Evolutionary conservation across 2,113 vertebrate species (phyloP).

Genomic region (Macquaria ambigua): DNA sequence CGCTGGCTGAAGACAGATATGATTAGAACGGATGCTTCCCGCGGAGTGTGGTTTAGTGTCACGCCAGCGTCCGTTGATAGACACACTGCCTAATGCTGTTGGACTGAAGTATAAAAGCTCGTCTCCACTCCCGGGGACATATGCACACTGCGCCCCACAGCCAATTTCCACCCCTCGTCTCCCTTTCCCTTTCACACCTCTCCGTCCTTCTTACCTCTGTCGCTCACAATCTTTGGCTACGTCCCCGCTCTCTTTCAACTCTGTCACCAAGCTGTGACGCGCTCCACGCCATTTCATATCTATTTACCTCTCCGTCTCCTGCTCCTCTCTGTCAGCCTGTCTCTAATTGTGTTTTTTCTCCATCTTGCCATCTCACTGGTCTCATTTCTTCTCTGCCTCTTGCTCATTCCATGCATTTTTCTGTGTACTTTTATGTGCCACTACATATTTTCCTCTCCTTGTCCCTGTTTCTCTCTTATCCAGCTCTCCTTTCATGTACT

Average conservation of each 20-base stretch:
- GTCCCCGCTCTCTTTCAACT: slow-evolving; percentile 55
- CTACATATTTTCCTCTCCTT: slow-evolving; percentile 47
- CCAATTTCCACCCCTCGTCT: slow-evolving; percentile 67
- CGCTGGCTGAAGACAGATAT: slow-evolving; percentile 50
- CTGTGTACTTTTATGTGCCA: slow-evolving; percentile 31
- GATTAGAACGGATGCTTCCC: slow-evolving; percentile 75
- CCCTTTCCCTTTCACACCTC: slow-evolving; percentile 53
- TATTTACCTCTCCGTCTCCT: slow-evolving; percentile 50
- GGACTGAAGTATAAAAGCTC: slow-evolving; percentile 71
- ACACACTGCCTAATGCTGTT: slow-evolving; percentile 75
- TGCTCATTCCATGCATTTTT: slow-evolving; percentile 47
- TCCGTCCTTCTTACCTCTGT: slow-evolving; percentile 56
- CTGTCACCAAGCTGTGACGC: slow-evolving; percentile 55
- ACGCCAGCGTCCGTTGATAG: slow-evolving; percentile 66
- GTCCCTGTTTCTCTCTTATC: slow-evolving; percentile 38
- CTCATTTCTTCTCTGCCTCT: slow-evolving; percentile 39
- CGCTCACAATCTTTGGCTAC: slow-evolving; percentile 59
- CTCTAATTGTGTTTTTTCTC: slow-evolving; percentile 65
- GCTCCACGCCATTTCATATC: slow-evolving; percentile 56
- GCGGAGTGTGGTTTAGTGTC: slow-evolving; percentile 63
- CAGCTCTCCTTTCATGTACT: slow-evolving; percentile 36
- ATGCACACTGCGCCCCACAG: slow-evolving; percentile 36
- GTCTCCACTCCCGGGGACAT: slow-evolving; percentile 51
- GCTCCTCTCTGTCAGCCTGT: slow-evolving; percentile 36
- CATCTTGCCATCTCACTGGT: slow-evolving; percentile 36